Percentiles rank a stretch among this genome's conserved stretches.
Evolutionary conservation across 2,113 vertebrate genomes (phyloP).

Genomic region (Mixornis gularis): DNA sequence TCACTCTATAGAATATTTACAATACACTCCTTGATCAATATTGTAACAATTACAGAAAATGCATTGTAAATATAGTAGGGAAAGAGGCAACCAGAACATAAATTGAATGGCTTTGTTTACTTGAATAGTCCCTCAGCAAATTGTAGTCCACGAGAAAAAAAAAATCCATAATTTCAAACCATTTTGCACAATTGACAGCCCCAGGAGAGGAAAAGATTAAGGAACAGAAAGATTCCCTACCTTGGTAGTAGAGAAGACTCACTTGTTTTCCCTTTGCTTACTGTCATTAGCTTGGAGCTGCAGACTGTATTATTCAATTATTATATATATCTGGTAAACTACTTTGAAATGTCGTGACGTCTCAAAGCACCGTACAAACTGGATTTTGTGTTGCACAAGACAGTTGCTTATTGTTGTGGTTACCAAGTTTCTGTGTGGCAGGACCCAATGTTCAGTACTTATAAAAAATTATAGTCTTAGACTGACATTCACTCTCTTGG

Average conservation of each 20-base stretch:
- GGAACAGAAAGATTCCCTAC: slow-evolving; percentile 33
- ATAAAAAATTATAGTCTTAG: not conserved
- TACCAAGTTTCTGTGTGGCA: slow-evolving; percentile 5
- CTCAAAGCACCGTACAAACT: slow-evolving; percentile 8
- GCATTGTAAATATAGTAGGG: not conserved
- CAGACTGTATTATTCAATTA: slow-evolving; percentile 52
- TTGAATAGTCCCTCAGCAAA: slow-evolving; percentile 46
- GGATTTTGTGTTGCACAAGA: not conserved
- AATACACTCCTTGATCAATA: slow-evolving; percentile 42
- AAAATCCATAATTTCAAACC: slow-evolving; percentile 53
- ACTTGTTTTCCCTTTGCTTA: slow-evolving; percentile 37
- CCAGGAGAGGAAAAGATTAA: slow-evolving; percentile 50
- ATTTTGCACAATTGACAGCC: slow-evolving; percentile 54
- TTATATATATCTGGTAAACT: slow-evolving; percentile 21
- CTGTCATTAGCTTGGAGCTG: not conserved
- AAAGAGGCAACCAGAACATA: slow-evolving; percentile 39
- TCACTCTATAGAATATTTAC: not conserved
- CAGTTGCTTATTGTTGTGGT: not conserved
- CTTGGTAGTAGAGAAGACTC: slow-evolving; percentile 14
- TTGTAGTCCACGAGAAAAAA: slow-evolving; percentile 29
- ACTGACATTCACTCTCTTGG: not conserved
- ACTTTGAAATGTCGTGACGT: not conserved
- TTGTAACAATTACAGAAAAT: slow-evolving; percentile 38
- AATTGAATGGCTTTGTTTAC: slow-evolving; percentile 55
- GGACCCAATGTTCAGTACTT: not conserved